Percentiles rank a stretch among this genome's conserved stretches.
phyloP scores from a whole-genome alignment of 2,888 invertebrate genomes.

The Synergus japonicus region DNA sequence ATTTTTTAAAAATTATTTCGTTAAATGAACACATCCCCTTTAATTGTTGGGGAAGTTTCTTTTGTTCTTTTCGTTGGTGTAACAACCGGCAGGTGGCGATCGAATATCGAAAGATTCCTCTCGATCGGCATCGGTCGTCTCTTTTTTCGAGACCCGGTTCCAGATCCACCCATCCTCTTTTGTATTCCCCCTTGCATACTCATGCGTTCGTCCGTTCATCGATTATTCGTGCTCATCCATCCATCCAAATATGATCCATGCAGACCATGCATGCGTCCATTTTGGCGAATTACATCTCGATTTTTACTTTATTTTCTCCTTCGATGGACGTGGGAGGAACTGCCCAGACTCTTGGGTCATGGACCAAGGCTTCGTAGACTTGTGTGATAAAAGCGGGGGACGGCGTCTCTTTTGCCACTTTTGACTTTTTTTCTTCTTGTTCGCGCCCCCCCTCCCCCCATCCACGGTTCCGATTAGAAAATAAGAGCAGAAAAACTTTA shows the following conservation, averaged over 20 bases:
- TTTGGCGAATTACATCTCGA: constrained; percentile 38
- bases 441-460: neutral
- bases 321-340: constrained; percentile 57
- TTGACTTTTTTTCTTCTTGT: constrained; percentile 23
- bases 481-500: neutral
- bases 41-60: constrained; percentile 31
- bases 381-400: constrained; percentile 72
- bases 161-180: constrained; percentile 38
- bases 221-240: constrained; percentile 41
- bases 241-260: constrained; percentile 4
- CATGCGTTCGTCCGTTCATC: constrained; percentile 31
- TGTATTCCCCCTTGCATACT: constrained; percentile 37
- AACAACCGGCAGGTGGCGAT: constrained; percentile 27
- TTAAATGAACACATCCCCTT: neutral
- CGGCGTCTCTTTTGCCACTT: constrained; percentile 57
- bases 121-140: constrained; percentile 36
- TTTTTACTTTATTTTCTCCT: constrained; percentile 46
- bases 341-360: constrained; percentile 40
- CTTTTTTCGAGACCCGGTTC: constrained; percentile 36
- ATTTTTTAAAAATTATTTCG: neutral
- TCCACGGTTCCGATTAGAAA: neutral
- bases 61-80: constrained; percentile 36
- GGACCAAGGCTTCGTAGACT: constrained; percentile 62
- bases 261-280: constrained; percentile 28
- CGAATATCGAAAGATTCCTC: constrained; percentile 3